Percentiles rank a stretch among this genome's conserved stretches.
phyloP scores from a whole-genome alignment of 2,113 vertebrate species.

The Epinephelus fuscoguttatus region DNA sequence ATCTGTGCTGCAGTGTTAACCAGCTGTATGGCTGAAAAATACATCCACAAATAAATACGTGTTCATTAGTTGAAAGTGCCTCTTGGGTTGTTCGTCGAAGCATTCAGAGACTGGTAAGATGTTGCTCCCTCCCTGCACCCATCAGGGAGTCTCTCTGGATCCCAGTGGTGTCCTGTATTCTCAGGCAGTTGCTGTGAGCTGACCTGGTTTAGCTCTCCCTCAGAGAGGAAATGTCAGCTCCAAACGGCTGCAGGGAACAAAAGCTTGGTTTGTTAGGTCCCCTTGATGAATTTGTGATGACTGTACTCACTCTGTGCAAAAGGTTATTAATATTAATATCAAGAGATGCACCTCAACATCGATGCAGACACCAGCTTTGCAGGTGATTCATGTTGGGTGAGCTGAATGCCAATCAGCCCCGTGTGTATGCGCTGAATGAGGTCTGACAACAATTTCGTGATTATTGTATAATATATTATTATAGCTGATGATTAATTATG shows the following conservation, averaged over 20 bases:
- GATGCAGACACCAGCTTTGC: neutral
- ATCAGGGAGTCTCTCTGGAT: slow-evolving; percentile 27
- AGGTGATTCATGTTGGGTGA: neutral
- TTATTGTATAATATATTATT: neutral
- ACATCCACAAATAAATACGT: slow-evolving; percentile 11
- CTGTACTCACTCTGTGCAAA: slow-evolving; percentile 35
- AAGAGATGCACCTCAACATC: slow-evolving; percentile 8
- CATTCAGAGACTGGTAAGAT: slow-evolving; percentile 14
- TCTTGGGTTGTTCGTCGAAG: slow-evolving; percentile 14
- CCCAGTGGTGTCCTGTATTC: slow-evolving; percentile 49
- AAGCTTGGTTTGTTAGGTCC: slow-evolving; percentile 46
- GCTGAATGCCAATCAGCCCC: neutral
- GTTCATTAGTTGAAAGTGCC: slow-evolving; percentile 10
- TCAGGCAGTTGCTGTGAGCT: slow-evolving; percentile 41
- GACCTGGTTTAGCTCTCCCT: slow-evolving; percentile 61
- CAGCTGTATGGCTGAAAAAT: neutral
- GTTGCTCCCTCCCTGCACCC: neutral
- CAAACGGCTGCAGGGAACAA: slow-evolving; percentile 42
- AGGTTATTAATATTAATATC: slow-evolving; percentile 53
- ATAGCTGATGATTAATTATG: neutral
- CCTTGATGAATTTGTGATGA: slow-evolving; percentile 64
- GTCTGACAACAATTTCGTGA: neutral
- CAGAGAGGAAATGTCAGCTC: slow-evolving; percentile 58
- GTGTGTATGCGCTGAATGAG: neutral
- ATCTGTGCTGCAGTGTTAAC: slow-evolving; percentile 12